Evolutionary conservation across 1,140 invertebrate genomes (phyloP), one percentile per base, ranked within the genome.

Genomic region (Brachionus rotundiformis): DNA sequence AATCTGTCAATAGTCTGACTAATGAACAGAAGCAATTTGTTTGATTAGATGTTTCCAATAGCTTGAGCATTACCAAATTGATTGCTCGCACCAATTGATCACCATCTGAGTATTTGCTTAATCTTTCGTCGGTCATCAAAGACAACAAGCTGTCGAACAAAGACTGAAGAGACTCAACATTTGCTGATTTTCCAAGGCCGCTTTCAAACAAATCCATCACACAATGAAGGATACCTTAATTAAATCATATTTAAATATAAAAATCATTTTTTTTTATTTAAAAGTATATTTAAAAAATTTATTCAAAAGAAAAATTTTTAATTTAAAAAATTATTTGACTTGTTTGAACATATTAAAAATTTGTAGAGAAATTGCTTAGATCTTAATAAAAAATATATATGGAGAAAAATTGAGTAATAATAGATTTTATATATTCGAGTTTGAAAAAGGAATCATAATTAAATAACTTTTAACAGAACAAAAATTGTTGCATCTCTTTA

Each of bases 11-110:
- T 5, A 82, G 36, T 44, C 39, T 49, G 4, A 82, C 41, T 5
- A 82, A 16, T 13, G 81, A 68, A n/a, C 65, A 73, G 11, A 47
- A 75, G 29, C 65, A 44, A 47, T 44, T 73, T 31, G 81, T 82
- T 44, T 75, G 44, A 65, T 61, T 75, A 5, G 81, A 75, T 16
- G 44, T 29, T 65, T 82, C 65, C n/a, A 82, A 63, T 10, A 82
- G 31, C 54, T 75, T 73, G 4, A 82, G 27, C 19, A 61, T 75
- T 29, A 82, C 41, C 19, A 82, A 44, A 77, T 82, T 82, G 13
- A 82, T 75, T 41, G 41, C 65, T 6, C 81, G 47, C 11, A 82
- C 36, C n/a, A 82, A 47, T 6, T 73, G 44, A 31, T 75, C 81
- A 59, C 76, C 76, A 41, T 79, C 76, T 54, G 27, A 44, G 29